Base-by-base conservation (phyloP, 2,888 invertebrate species). In the Scrobipalpa costella region DNA sequence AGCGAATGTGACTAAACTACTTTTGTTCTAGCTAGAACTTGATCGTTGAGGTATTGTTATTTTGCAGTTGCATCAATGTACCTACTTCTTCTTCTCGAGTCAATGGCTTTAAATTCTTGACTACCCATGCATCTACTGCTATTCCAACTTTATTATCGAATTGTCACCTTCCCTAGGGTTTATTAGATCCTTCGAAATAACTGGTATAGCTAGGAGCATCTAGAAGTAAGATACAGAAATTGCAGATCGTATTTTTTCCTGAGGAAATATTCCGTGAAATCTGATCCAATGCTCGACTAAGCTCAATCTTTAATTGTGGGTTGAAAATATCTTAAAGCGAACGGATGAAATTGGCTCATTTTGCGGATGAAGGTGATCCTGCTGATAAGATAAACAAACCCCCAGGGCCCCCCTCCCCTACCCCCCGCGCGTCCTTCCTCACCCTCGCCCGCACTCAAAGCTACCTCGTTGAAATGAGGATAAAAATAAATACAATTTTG, bases 401-500 rank as follows among this genome's bases (percentile, higher is more conserved):
- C 61, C 50, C 8, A 40, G 50, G n/a, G 19, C 49, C 49, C 19
- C 9, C 9, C 19, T 49, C 49, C 49, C 49, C 27, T 27, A 5
- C 3, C 50, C 2, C 5, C 50, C 27, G 6, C 27, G 6, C 7
- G 9, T 11, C 49, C 49, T 11, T 52, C 21, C 27, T 11, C 27
- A 9, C 50, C 50, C 13, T 21, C 34, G 15, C 34, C 58, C 63
- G 62, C 64, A 66, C 64, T 62, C 47, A 47, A 57, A 33, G 57
- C 60, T 63, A 65, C 62, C 65, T 65, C 57, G 67, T 61, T 49
- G 63, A 52, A 60, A 57, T 62, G 64, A 34, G 57, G 55, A 64
- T 64, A 72, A 76, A 75, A 77, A 74, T 75, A 77, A 78, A 77
- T 71, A 71, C 67, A 63, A 66, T 66, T 66, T 64, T 40, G 57